Conservation (phyloP, 2,888 invertebrate species). For the Sinotaia quadrata region DNA sequence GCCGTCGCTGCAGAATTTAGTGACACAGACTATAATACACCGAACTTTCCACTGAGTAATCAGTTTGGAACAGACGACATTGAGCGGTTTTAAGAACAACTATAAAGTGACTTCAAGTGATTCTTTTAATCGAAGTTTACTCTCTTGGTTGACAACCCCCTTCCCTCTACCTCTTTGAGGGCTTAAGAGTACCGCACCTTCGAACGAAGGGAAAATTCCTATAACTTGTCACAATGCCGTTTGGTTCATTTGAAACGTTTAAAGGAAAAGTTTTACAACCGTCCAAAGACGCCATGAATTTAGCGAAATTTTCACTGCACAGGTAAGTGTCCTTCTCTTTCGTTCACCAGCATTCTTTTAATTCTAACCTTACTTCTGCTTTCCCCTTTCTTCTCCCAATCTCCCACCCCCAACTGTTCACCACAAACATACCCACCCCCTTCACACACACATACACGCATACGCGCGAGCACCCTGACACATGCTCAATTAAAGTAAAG, state of each 20-base stretch:
- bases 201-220: too few species aligned
- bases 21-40: slow-evolving; percentile 5
- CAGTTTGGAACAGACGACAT: neutral
- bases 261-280: slow-evolving; percentile 35
- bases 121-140: neutral
- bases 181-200: neutral
- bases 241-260: slow-evolving; percentile 32
- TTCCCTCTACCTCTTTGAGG: neutral
- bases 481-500: too few species aligned
- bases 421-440: too few species aligned
- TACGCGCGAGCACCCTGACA: too few species aligned
- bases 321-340: slow-evolving; percentile 22
- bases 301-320: slow-evolving; percentile 37
- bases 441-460: too few species aligned
- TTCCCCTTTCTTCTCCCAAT: too few species aligned
- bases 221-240: slow-evolving; percentile 36
- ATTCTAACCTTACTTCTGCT: too few species aligned
- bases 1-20: neutral
- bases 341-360: too few species aligned
- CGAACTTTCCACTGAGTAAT: too few species aligned
- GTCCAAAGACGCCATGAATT: slow-evolving; percentile 33
- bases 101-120: neutral
- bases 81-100: neutral
- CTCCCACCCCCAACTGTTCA: too few species aligned
- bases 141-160: neutral